Evolutionary conservation across 2,113 vertebrate genomes (phyloP), one percentile per base, ranked within the genome.

Genomic region (Ornithorhynchus anatinus): DNA sequence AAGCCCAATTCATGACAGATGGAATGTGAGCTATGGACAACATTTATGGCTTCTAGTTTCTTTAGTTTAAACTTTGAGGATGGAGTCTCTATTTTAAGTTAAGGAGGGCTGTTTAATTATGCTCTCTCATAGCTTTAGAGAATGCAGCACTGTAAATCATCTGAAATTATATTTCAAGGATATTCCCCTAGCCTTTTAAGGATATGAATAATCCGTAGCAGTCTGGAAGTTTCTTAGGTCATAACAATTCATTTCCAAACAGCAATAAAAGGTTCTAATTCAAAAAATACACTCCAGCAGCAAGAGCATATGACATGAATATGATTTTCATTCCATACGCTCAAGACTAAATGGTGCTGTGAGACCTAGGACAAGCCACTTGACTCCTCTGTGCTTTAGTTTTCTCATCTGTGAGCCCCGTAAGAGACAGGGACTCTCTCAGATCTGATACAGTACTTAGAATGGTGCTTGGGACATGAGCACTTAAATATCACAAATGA

Each of bases 41-140:
- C 1, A 17, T 27, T 45, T 44, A n/a, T 4, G 22, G 4, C 5
- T 23, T 68, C 74, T 65, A 29, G 47, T 71, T 58, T 33, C 13
- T 65, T 38, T 22, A 31, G 22, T 40, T 75, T 51, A 62, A 56
- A 77, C 45, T 56, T 51, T 62, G 66, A 59, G 25, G 15, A 33
- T 45, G 33, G 33, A 44, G 33, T 25, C 72, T 53, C 13, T 53
- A 16, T 52, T 35, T 69, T 40, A 52, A 23, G 22, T 17, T 7
- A 48, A 60, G 58, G 23, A 42, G 43, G 65, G 50, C 15, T 40
- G 15, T n/a, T n/a, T 19, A 67, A 31, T 57, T 59, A 82, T 44
- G 12, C 19, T 65, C 62, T 59, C 32, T 50, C 65, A 1, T 31
- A 42, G 36, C 42, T 19, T 48, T 51, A 29, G 15, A 77, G 48